Base-by-base conservation (phyloP, 2,797 vertebrate genomes). In the Lithobates pipiens region DNA sequence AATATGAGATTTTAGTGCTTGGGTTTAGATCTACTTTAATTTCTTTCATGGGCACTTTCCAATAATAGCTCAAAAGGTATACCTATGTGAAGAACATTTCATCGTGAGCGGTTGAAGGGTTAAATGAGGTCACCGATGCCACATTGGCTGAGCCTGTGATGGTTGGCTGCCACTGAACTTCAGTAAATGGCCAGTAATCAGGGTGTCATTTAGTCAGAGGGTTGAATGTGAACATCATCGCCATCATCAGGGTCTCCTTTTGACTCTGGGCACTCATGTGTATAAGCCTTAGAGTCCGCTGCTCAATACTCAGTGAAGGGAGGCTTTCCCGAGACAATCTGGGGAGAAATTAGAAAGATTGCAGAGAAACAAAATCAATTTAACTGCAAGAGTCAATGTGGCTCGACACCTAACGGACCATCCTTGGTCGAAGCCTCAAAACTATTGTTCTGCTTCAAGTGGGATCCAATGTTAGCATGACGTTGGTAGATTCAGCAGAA, bases 281-380 rank as follows among this genome's bases (percentile, higher is more conserved):
- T 82, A 65, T 18, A 34, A 78, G 42, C 69, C 68, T 36, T 39
- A 27, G 74, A 74, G 76, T 69, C 29, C 21, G 54, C 46, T 23
- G 85, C 85, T 82, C 46, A 50, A 73, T 69, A 81, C 78, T 61
- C 67, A n/a, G 65, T 63, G 42, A 82, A 69, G 78, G n/a, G 34
- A 86, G 65, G 85, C 85, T 82, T 72, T 69, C 39, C 44, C 44
- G 67, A 77, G 54, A 54, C 79, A 86, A 86, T 75, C 67, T 65
- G 79, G 61, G 81, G 76, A 86, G 85, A 86, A 81, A 86, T 82
- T 82, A 80, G 44, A 84, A 70, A 57, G 67, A 77, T 77, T 84
- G 65, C 74, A 82, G 85, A 74, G 77, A 77, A 86, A 80, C 63
- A 82, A 86, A 86, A 86, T 86, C 85, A 82, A 86, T 86, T 50